These are phyloP conservation scores for Nyctalus aviator DNA, from an alignment of 2,797 vertebrate genomes.

Conservation along the genomic window DNA sequence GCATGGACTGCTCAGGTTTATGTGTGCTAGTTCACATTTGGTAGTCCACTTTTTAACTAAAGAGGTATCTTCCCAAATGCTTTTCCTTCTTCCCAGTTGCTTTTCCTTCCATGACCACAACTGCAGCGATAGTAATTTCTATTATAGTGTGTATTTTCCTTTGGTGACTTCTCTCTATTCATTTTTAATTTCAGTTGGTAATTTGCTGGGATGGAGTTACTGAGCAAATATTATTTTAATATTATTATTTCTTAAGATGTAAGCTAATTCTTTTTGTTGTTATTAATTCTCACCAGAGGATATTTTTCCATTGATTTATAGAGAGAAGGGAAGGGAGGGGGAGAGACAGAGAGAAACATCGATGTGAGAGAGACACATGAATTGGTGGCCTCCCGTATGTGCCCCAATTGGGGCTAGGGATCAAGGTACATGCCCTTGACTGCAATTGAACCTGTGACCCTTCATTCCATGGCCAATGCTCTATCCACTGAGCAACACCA, in stretches of 20 bases:
- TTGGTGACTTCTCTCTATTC: neutral
- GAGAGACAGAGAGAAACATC: neutral
- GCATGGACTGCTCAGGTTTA: neutral
- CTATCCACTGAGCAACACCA: neutral
- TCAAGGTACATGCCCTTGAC: no score
- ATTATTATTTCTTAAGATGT: neutral
- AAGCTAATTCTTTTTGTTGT: neutral
- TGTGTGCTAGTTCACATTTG: neutral
- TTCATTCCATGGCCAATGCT: neutral
- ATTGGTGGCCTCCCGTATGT: neutral
- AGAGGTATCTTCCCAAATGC: neutral
- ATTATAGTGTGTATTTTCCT: neutral
- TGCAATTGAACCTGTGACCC: neutral
- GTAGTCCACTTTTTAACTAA: neutral
- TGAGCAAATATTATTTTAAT: conserved; percentile 46
- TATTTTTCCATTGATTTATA: neutral
- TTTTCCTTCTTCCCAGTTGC: neutral
- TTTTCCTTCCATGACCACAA: neutral
- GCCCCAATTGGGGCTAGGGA: no score
- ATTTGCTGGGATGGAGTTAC: neutral
- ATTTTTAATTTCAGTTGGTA: conserved; percentile 53
- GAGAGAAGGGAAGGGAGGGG: neutral
- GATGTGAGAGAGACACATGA: neutral
- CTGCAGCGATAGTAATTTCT: neutral
- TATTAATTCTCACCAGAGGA: no score